Base-by-base conservation (phyloP, 2,888 invertebrate species). In the Sinotaia quadrata region DNA sequence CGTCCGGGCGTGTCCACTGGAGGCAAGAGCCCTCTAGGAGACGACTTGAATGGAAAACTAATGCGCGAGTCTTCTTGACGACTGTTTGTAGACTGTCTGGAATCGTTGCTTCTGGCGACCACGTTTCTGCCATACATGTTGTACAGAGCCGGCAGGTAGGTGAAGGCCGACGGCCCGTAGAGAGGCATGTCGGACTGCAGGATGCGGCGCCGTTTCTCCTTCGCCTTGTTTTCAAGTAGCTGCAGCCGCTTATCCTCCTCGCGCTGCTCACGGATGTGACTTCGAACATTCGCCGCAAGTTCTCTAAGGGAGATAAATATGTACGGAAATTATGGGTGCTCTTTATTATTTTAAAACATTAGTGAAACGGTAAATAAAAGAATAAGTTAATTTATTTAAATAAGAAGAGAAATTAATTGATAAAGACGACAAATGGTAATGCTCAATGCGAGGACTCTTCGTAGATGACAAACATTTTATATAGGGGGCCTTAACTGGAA, bases 121-220 rank as follows among this genome's bases (percentile, higher is more conserved):
- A 33, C 47, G 31, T 41, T 41, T 10, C 33, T 33, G 34, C 67
- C 60, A 58, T 73, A 74, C 69, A 74, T 69, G 62, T 60, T 76
- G 67, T 71, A 74, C 21, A 71, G 51, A 5, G 59, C 49, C 5
- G 76, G 69, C 31, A 71, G 52, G 67, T 66, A 69, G 60, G 59
- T 54, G 47, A 60, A 41, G 15, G 62, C 36, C 15, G 68, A 29
- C 0, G 70, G 72, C 8, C 69, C 69, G 24, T 56, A 49, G 2
- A 74, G 63, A 18, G 73, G 69, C 21, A 68, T 58, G 60, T 73
- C 78, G 15, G 72, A 71, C 29, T 75, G 75, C 44, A 83, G 74
- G 44, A 83, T 80, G 10, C 78, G 75, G 31, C 78, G 75, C 24
- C 81, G 74, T 34, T 81, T 77, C 37, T 83, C 80, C 27, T 77